These are phyloP conservation scores for Aphis gossypii DNA, from an alignment of 1,140 invertebrate genomes.

Conservation along the genomic window DNA sequence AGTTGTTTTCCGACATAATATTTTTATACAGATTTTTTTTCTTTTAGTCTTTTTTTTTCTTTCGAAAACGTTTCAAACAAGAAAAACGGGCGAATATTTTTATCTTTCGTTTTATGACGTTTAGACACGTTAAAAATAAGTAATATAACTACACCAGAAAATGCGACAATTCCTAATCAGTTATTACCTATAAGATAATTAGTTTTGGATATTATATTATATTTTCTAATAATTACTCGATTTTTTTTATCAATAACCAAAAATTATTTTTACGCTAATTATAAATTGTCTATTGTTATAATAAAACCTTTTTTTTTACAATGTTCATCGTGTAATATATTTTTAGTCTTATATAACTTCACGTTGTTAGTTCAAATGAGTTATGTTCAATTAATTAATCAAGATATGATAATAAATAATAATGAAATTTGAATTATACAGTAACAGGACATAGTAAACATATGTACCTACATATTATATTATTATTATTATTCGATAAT, in stretches of 20 bases:
- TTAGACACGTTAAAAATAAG: not conserved
- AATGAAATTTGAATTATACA: not conserved
- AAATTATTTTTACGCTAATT: too few species aligned
- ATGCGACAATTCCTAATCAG: not conserved
- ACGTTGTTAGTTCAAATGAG: not conserved
- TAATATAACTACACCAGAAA: not conserved
- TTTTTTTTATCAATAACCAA: not conserved
- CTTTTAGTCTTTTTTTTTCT: not conserved
- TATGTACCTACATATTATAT: not conserved
- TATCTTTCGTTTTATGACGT: not conserved
- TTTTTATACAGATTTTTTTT: not conserved
- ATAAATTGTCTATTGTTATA: not conserved
- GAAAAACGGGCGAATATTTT: not conserved
- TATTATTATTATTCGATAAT: not conserved
- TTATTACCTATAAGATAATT: not conserved
- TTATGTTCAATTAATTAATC: not conserved
- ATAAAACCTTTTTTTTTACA: not conserved
- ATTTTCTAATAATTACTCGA: not conserved
- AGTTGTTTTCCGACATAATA: slow-evolving; percentile 5
- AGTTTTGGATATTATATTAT: not conserved
- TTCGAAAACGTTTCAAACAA: not conserved
- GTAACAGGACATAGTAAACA: not conserved
- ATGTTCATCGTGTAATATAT: not conserved
- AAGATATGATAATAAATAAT: not conserved
- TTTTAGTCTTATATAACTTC: not conserved